Evolutionary conservation across 2,797 vertebrate genomes (phyloP), one percentile per base, ranked within the genome.

Genomic region (Neosilurus mollespiculum): DNA sequence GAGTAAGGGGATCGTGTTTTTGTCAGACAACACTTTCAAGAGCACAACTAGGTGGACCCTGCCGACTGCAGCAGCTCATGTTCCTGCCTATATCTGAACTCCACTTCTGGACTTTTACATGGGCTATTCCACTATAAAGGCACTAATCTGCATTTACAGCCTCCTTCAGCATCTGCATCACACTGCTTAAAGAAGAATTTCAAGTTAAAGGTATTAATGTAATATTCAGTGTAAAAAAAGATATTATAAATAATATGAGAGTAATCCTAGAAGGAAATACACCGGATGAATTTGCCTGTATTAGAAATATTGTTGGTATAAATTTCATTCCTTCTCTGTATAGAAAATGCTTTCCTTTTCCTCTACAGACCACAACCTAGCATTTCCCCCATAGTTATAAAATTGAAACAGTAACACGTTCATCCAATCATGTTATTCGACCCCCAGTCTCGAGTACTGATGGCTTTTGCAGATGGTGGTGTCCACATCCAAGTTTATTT

Each of bases 371-470:
- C 61, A 8, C 77, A 26, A 53, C 20, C n/a, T 61, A 43, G 14
- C 56, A 14, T 61, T 65, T 7, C n/a, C n/a, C 67, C n/a, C 4
- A 5, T 7, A 30, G 51, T 20, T 73, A 7, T 58, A 78, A 78
- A 78, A 24, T 0, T 49, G 34, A 49, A 78, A 26, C 59, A 78
- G 59, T 14, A 51, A 54, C 16, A 14, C 9, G 11, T 34, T 67
- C 51, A 56, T 51, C 62, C 64, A 67, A 34, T 80, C 24, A 67
- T 80, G 62, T 67, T n/a, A 67, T 67, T 34, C 18, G 8, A 78
- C 15, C 34, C 76, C 8, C 37, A 49, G 49, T 24, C 24, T 66
- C 9, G 64, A 26, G 43, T 11, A 51, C 12, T 34, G 26, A 80
- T 67, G 1, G 14, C 51, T 56, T 24, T 69, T 80, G 11, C 64